Evolutionary conservation across 2,888 invertebrate genomes (phyloP).

Genomic region (Epsilonema sp.): DNA sequence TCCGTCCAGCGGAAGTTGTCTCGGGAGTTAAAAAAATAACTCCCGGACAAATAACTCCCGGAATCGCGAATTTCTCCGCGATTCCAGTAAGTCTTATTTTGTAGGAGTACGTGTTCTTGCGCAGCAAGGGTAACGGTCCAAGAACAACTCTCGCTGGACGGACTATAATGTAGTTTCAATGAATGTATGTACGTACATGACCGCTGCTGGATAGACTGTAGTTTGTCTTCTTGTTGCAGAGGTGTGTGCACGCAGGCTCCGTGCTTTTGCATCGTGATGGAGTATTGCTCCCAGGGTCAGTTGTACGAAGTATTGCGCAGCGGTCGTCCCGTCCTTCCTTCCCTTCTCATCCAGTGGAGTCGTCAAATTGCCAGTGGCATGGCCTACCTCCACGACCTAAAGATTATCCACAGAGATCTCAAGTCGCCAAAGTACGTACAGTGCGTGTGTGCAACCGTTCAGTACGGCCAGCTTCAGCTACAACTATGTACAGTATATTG

Average conservation of each 20-base stretch:
- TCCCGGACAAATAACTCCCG: no score
- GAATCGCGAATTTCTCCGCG: no score
- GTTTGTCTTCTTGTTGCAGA: constrained; percentile 36
- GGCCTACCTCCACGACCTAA: constrained; percentile 81
- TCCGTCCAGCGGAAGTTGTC: no score
- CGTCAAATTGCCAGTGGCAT: constrained; percentile 87
- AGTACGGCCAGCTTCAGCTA: no score
- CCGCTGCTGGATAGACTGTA: background rate
- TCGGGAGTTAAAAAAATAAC: no score
- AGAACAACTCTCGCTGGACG: no score
- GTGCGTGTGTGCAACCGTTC: background rate
- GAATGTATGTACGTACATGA: no score
- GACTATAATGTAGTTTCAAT: no score
- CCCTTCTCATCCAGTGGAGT: constrained; percentile 52
- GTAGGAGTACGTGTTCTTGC: no score
- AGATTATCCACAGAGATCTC: constrained; percentile 91
- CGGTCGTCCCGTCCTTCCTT: constrained; percentile 8
- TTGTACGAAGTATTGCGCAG: constrained; percentile 62
- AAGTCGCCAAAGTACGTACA: constrained; percentile 88
- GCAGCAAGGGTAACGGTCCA: no score
- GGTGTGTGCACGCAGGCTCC: constrained; percentile 83
- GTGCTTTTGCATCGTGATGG: constrained; percentile 89
- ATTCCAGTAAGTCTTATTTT: no score
- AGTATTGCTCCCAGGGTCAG: constrained; percentile 85
- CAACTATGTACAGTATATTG: no score